Conservation (phyloP, 2,797 vertebrate genomes). For the Xenopus petersii region DNA sequence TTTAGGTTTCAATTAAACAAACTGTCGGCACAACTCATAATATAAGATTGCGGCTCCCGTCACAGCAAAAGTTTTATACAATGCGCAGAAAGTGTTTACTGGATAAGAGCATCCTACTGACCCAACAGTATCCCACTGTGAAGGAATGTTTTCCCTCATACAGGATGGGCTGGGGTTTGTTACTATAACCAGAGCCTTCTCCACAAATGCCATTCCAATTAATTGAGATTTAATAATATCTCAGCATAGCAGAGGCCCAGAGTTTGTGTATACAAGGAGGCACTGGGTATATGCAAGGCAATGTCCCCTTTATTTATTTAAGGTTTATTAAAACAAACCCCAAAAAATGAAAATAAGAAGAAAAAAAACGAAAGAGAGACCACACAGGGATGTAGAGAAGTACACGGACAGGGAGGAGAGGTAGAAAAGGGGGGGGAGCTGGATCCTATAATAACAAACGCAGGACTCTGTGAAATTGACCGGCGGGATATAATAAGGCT, state of each 20-base stretch:
- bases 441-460: conserved; percentile 35
- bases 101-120: background rate
- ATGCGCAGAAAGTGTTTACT: background rate
- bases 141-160: conserved; percentile 16
- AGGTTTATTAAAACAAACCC: conserved; percentile 43
- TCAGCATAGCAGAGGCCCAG: conserved; percentile 11
- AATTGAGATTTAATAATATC: conserved; percentile 1
- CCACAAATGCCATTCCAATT: conserved; percentile 2
- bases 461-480: conserved; percentile 32
- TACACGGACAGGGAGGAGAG: conserved; percentile 17
- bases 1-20: background rate
- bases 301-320: conserved; percentile 39
- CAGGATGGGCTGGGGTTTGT: conserved; percentile 24
- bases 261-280: conserved; percentile 23
- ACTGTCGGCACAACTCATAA: background rate
- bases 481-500: conserved; percentile 28
- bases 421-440: conserved; percentile 14
- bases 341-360: conserved; percentile 8
- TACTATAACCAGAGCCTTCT: background rate
- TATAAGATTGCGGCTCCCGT: background rate
- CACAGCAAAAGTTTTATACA: background rate
- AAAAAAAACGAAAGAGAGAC: conserved; percentile 23
- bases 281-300: conserved; percentile 26
- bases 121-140: conserved; percentile 14
- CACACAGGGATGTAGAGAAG: conserved; percentile 36